Evolutionary conservation across 2,113 vertebrate genomes (phyloP).

Genomic region (Aix galericulata): DNA sequence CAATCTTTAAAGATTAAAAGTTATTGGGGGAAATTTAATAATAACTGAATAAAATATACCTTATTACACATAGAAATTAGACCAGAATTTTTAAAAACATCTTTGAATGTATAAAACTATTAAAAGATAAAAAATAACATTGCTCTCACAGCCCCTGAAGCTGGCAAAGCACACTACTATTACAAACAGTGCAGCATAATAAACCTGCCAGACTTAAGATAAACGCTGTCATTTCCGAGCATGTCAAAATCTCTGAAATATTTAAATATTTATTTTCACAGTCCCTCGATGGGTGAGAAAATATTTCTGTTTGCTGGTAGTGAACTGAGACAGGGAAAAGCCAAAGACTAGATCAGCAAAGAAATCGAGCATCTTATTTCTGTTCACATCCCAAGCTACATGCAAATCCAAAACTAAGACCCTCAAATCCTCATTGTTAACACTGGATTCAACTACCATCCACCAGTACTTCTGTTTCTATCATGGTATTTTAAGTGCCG

Average conservation of each 20-base stretch:
- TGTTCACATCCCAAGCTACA: neutral
- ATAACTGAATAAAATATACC: neutral
- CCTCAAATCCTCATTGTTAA: neutral
- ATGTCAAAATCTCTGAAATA: neutral
- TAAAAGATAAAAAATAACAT: neutral
- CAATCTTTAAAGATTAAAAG: neutral
- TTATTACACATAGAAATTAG: neutral
- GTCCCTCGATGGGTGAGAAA: neutral
- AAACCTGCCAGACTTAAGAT: neutral
- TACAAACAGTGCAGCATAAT: neutral
- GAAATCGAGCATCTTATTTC: neutral
- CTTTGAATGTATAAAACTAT: neutral
- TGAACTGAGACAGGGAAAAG: neutral
- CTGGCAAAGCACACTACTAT: neutral
- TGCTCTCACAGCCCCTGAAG: neutral
- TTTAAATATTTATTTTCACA: neutral
- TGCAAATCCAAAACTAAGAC: neutral
- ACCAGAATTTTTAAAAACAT: neutral
- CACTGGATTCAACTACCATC: neutral
- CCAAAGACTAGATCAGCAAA: neutral
- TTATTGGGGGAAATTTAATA: neutral
- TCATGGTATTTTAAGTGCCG: neutral
- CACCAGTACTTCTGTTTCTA: neutral
- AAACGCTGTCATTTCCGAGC: neutral
- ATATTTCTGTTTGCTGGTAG: neutral